These are phyloP conservation scores for Trachops cirrhosus DNA, from an alignment of 2,797 vertebrate genomes.

Conservation along the genomic window DNA sequence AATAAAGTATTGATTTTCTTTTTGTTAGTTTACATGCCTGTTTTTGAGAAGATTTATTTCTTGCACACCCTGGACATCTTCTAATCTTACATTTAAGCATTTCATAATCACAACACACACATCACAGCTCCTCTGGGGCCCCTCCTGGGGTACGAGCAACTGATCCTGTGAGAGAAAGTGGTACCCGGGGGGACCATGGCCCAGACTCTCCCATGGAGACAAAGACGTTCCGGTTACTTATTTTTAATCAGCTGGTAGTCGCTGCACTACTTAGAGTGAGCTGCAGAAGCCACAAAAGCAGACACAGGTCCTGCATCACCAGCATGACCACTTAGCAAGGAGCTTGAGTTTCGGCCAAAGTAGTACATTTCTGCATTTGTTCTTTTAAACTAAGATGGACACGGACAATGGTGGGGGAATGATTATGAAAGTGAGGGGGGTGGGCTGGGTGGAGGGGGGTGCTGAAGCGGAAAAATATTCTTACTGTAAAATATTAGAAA, in stretches of 20 bases:
- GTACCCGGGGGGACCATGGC: not conserved
- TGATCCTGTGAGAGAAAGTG: not conserved
- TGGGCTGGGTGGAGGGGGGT: not conserved
- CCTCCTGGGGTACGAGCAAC: not conserved
- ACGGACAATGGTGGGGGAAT: not conserved
- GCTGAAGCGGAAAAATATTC: not conserved
- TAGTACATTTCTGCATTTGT: not conserved
- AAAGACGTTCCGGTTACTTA: not conserved
- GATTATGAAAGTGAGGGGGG: not conserved
- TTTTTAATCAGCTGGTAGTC: slow-evolving; percentile 8
- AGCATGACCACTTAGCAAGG: not conserved
- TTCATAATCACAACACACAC: not conserved
- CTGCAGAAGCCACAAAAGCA: not conserved
- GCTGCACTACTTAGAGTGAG: not conserved
- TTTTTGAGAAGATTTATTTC: not conserved
- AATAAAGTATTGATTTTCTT: not conserved
- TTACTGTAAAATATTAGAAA: slow-evolving; percentile 2
- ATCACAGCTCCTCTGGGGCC: not conserved
- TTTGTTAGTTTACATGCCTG: not conserved
- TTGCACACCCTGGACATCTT: not conserved
- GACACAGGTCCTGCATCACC: not conserved
- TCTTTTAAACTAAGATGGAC: not conserved
- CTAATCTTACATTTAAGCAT: not conserved
- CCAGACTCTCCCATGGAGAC: not conserved
- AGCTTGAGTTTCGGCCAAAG: not conserved